Base-by-base conservation (phyloP, 2,113 vertebrate species). In the Cyprichromis sp. region DNA sequence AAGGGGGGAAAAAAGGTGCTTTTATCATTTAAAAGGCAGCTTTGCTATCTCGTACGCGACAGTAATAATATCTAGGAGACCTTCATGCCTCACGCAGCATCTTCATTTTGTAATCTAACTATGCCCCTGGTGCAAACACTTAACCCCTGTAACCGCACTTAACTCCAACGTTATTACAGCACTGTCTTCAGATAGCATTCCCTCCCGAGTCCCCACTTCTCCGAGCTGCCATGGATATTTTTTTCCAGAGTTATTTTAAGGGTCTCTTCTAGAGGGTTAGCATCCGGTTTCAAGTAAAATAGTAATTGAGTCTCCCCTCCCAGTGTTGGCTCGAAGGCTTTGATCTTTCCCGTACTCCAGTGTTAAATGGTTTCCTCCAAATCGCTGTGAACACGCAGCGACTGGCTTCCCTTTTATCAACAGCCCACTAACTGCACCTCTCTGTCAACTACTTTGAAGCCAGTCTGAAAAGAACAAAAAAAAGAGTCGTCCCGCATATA, bases 361-460 rank as follows among this genome's bases (percentile, higher is more conserved):
- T 92, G 92, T 93, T 95, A 93, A 92, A 92, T 83, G 92, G 83
- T 93, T 94, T 91, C 85, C 81, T 90, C 87, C 63, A 80, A 93
- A 94, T 91, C 52, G 36, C 92, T 76, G 86, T 34, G 88, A 93
- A 94, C 93, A 88, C 63, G 82, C 89, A 86, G 93, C 31, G n/a
- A 92, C 93, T 85, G 71, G 85, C 89, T 87, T 76, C 81, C 91
- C 86, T 89, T 94, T 93, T 94, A 93, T 95, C 92, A 91, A 86
- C 88, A 83, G 82, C 82, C 71, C 42, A 36, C 85, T 90, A 92
- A 91, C 88, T 76, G 84, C 80, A 57, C 84, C 92, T 92, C 83
- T 73, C 86, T 59, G 10, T 84, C 36, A 26, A 45, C 21, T 68
- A 36, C 94, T 94, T 94, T 94, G 88, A 94, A 94, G 93, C 86